phyloP scores from a whole-genome alignment of 2,797 vertebrate genomes.

The Prunella strophiata region DNA sequence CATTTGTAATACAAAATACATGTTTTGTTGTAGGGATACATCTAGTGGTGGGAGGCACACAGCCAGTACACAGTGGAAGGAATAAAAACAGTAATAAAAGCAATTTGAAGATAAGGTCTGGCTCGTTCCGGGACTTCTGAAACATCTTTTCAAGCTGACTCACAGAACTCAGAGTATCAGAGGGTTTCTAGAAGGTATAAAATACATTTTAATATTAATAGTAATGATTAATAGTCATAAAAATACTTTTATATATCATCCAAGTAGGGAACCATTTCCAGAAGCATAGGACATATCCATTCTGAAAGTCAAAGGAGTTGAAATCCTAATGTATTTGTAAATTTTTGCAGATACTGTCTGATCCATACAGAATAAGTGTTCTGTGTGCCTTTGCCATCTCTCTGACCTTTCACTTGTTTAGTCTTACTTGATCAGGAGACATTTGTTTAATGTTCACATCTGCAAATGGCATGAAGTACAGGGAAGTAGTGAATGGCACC shows the following conservation, averaged over 20 bases:
- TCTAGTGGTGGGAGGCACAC: neutral
- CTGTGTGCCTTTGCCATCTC: neutral
- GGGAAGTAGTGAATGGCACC: neutral
- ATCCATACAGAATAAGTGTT: neutral
- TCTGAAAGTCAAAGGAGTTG: neutral
- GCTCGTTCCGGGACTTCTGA: neutral
- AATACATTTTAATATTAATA: neutral
- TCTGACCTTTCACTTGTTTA: conserved; percentile 13
- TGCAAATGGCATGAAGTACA: neutral
- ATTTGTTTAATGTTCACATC: conserved; percentile 12
- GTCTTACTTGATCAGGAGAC: neutral
- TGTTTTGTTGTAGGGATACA: neutral
- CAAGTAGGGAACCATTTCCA: neutral
- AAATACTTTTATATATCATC: neutral
- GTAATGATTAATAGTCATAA: neutral
- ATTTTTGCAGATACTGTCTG: neutral
- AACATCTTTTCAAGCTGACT: neutral
- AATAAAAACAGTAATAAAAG: neutral
- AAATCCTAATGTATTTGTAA: neutral
- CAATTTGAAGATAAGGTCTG: neutral
- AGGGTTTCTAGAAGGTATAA: neutral
- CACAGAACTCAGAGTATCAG: neutral
- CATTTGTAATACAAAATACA: neutral
- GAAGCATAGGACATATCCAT: neutral
- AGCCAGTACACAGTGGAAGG: neutral